Base-by-base conservation (phyloP, 1,140 invertebrate species). In the Anagrus nilaparvatae region DNA sequence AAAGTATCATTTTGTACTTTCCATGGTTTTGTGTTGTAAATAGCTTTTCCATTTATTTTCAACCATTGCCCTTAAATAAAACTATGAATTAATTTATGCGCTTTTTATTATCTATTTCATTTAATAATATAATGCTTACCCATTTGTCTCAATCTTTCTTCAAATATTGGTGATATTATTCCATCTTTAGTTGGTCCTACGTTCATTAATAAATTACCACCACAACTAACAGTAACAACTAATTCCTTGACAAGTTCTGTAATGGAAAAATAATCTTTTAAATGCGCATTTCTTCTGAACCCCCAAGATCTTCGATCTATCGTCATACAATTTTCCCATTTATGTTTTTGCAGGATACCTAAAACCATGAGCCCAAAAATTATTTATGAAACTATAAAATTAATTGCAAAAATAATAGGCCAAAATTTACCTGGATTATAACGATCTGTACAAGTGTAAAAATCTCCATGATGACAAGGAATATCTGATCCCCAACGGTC, bases 301-400 rank as follows among this genome's bases (percentile, higher is more conserved):
- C 89, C 90, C 92, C 94, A 98, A 0, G 90, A 93, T n/a, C 70
- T 56, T 47, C 71, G 78, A 57, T 97, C 94, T 28, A 98, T 66
- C 0, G 91, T 94, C 74, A 97, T 88, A 12, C 81, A 81, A 61
- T 92, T 92, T 63, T 94, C 90, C 87, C 87, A 94, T 61, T 94
- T 93, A 46, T 87, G 84, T 3, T 64, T 36, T 51, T 80, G 74
- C 4, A 90, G 59, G 28, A 73, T 64, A 43, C 79, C 82, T 84
- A 47, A 33, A 62, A 59, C n/a, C n/a, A n/a, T n/a, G n/a, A n/a
- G n/a, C n/a, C n/a, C n/a, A n/a, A n/a, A n/a, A n/a, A n/a, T n/a
- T n/a, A n/a, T n/a, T n/a, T n/a, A n/a, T n/a, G n/a, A n/a, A n/a
- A 5, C 24, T 14, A n/a, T 8, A 31, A n/a, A n/a, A n/a, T 7